These are phyloP conservation scores for Orchestia grillus DNA, from an alignment of 1,140 invertebrate genomes.

Conservation along the genomic window DNA sequence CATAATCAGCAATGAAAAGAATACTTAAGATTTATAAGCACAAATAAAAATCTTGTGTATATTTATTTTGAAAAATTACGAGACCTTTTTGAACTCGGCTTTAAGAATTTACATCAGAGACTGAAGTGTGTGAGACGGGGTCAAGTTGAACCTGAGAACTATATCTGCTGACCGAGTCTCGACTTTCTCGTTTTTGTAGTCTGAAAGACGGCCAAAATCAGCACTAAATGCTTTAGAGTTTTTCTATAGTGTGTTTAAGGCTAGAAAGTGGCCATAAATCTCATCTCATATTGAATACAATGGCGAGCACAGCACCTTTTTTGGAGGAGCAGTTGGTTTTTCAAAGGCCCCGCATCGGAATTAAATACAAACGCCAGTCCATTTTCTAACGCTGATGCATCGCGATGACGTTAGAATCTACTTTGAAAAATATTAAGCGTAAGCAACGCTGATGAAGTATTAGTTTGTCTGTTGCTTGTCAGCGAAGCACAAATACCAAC, in stretches of 20 bases:
- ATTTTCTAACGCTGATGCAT: neutral
- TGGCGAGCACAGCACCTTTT: neutral
- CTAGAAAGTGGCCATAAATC: neutral
- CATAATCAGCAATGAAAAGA: too few relatives aligned
- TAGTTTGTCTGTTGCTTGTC: neutral
- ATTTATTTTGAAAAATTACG: neutral
- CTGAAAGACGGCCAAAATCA: neutral
- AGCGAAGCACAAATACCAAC: neutral
- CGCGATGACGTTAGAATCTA: neutral
- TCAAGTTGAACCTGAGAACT: neutral
- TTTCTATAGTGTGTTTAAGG: neutral
- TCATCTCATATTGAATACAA: neutral
- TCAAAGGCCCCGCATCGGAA: neutral
- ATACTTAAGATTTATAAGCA: neutral
- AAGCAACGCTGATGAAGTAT: neutral
- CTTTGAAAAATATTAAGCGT: neutral
- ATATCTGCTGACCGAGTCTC: neutral
- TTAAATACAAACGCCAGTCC: neutral
- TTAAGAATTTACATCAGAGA: neutral
- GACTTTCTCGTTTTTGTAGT: neutral
- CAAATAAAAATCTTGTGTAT: neutral
- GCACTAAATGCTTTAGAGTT: neutral
- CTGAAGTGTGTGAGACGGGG: neutral
- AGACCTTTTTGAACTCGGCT: neutral
- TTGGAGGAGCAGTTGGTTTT: neutral